phyloP scores from a whole-genome alignment of 2,888 invertebrate species.

The Mystacides longicornis region DNA sequence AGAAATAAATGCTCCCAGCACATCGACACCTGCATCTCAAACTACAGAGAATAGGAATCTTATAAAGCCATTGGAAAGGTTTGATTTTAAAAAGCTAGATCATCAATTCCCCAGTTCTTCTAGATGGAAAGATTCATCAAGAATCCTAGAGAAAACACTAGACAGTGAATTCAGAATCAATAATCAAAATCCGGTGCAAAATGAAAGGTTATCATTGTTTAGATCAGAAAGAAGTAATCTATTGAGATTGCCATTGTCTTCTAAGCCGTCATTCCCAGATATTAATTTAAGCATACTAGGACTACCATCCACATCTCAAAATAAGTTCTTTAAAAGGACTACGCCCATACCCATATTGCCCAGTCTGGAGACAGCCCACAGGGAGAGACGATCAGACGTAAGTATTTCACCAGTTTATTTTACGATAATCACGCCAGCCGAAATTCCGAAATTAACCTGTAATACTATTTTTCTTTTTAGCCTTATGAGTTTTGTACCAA shows the following conservation, averaged over 20 bases:
- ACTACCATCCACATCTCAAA: background rate
- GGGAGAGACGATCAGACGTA: background rate
- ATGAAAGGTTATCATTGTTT: background rate
- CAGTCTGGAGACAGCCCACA: background rate
- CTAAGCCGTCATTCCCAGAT: background rate
- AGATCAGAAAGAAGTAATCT: background rate
- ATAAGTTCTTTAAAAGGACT: background rate
- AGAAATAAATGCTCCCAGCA: conserved; percentile 40
- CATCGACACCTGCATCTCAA: conserved; percentile 38
- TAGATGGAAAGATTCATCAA: background rate
- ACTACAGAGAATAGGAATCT: background rate
- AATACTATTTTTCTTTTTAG: conserved; percentile 9
- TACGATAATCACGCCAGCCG: too few species aligned
- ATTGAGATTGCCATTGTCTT: background rate
- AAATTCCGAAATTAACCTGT: too few species aligned
- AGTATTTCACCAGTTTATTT: background rate
- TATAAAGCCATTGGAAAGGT: background rate
- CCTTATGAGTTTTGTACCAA: background rate
- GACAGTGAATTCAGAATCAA: background rate
- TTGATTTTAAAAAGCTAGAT: too few species aligned
- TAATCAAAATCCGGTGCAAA: background rate
- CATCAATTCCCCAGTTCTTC: background rate
- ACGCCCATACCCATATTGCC: background rate
- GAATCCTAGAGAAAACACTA: background rate
- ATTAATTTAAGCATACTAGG: background rate